Evolutionary conservation across 2,113 vertebrate genomes (phyloP), one percentile per base, ranked within the genome.

Genomic region (Rynchops niger): DNA sequence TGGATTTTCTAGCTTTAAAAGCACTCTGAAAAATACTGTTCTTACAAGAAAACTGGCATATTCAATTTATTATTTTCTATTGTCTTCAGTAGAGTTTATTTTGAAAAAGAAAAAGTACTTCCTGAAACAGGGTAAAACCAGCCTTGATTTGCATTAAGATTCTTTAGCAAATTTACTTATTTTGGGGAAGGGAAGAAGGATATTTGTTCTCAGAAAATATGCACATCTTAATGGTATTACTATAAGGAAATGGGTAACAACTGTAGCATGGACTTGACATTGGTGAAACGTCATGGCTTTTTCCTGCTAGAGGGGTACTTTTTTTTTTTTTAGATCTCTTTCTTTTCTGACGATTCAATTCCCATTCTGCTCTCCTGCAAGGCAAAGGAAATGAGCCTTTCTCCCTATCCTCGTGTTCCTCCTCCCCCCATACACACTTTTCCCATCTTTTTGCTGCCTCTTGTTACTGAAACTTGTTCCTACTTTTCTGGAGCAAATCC

Each of bases 1-100:
- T 94, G 80, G 47, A 84, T 90, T 92, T 96, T 89, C 66, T 69
- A 87, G 29, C 50, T 96, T 82, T 90, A 79, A 93, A 93, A 76
- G 53, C 40, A 58, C 18, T 72, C 63, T 83, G 67, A 74, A 73
- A 94, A 92, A 81, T 72, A 74, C 27, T 26, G 66, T 76, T 47
- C 79, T 89, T 82, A 93, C 27, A 90, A 74, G 65, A 89, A 91
- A 94, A 50, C 11, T 23, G 59, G 53, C 32, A 36, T 91, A 76
- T 69, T 91, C 62, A 49, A 88, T 95, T 77, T 79, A 70, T 77
- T 83, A 30, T 27, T 78, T 96, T 91, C 25, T 86, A 10, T 59
- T 92, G 36, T 86, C 61, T 90, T 77, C 49, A 36, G 50, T 6
- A 83, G 69, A 52, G 4, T 56, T 80, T 82, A 34, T 77, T 88